Evolutionary conservation across 2,113 vertebrate species (phyloP).

Genomic region (Carassius carassius): DNA sequence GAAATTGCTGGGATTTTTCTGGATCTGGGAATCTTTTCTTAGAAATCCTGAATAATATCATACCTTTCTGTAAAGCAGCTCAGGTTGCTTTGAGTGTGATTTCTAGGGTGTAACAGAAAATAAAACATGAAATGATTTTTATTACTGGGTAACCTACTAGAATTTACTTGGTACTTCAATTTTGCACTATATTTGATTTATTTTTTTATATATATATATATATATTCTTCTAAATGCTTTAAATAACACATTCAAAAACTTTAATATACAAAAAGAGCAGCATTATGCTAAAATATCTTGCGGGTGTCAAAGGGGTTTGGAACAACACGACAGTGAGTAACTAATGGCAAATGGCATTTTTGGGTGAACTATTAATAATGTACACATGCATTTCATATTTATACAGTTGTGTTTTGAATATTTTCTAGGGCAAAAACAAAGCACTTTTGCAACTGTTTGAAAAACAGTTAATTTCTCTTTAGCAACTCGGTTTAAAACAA

Average conservation of each 20-base stretch:
- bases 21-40: neutral
- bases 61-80: neutral
- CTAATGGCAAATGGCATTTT: neutral
- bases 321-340: neutral
- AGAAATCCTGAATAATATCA: neutral
- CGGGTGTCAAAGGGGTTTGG: too few relatives aligned
- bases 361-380: neutral
- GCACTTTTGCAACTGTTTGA: neutral
- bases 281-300: neutral
- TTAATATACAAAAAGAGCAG: neutral
- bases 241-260: neutral
- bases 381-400: neutral
- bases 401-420: neutral
- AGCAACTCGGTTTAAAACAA: neutral
- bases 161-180: too few relatives aligned
- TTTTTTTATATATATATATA: too few relatives aligned
- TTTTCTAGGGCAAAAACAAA: constrained; percentile 25
- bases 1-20: neutral
- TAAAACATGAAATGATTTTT: neutral
- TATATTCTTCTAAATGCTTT: neutral
- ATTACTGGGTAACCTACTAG: neutral
- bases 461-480: neutral
- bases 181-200: neutral
- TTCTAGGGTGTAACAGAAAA: neutral
- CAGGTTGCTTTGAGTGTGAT: neutral